phyloP scores from a whole-genome alignment of 2,113 vertebrate genomes.

The Macrotus californicus region DNA sequence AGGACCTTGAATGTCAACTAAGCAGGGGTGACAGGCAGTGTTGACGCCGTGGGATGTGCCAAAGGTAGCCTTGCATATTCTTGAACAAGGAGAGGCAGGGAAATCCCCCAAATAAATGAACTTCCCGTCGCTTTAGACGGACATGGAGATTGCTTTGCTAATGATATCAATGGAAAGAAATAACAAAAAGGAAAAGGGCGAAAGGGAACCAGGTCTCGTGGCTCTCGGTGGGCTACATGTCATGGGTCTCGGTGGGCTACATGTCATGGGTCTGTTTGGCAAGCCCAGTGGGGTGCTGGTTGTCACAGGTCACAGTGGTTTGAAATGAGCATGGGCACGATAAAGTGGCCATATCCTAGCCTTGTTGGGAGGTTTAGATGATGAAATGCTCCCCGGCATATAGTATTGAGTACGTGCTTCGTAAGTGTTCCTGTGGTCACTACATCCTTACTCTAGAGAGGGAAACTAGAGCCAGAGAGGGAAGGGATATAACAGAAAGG shows the following conservation, averaged over 20 bases:
- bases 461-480: background rate
- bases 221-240: background rate
- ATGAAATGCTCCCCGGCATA: background rate
- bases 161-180: background rate
- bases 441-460: background rate
- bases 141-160: background rate
- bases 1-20: background rate
- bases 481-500: background rate
- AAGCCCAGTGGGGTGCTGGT: background rate
- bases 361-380: background rate
- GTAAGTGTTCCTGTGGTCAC: background rate
- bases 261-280: background rate
- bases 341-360: background rate
- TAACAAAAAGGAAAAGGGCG: background rate
- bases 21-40: rapidly evolving
- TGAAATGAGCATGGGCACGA: background rate
- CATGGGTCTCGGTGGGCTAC: background rate
- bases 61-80: background rate
- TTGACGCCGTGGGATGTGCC: background rate
- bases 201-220: background rate
- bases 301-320: background rate
- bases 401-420: background rate
- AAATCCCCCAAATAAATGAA: background rate
- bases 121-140: background rate
- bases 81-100: background rate